phyloP scores from a whole-genome alignment of 2,113 vertebrate species.

The Plecotus auritus region DNA sequence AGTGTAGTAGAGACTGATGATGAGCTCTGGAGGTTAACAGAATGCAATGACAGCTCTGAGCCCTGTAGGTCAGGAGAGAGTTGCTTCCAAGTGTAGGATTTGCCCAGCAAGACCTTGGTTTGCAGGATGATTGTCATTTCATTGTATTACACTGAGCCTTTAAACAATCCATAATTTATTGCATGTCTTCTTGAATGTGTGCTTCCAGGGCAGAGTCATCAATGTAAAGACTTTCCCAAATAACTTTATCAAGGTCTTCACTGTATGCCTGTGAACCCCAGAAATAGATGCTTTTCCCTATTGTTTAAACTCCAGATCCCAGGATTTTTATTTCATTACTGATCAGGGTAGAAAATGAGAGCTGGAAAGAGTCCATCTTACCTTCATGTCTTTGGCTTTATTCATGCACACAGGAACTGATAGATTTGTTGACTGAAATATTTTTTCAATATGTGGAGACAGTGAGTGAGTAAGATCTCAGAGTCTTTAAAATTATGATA shows the following conservation, averaged over 20 bases:
- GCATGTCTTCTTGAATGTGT: constrained; percentile 39
- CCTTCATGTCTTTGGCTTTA: background rate
- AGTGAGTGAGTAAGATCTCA: background rate
- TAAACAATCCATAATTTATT: constrained; percentile 64
- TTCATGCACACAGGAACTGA: background rate
- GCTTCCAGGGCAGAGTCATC: constrained; percentile 47
- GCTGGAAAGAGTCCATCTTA: background rate
- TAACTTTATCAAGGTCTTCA: constrained; percentile 57
- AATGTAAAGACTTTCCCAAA: constrained; percentile 28
- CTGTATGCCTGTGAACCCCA: background rate
- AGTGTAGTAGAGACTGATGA: background rate
- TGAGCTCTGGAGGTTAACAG: background rate
- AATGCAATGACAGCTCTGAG: background rate
- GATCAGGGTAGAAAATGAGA: background rate
- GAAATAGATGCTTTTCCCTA: background rate
- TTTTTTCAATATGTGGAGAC: background rate
- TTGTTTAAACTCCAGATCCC: background rate
- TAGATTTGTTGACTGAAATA: background rate
- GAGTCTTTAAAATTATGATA: background rate
- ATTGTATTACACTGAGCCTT: constrained; percentile 44
- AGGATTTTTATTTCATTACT: background rate
- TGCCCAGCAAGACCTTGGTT: constrained; percentile 53
- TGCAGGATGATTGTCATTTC: constrained; percentile 57
- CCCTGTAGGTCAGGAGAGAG: constrained; percentile 16
- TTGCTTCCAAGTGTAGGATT: background rate